Conservation (phyloP, 1,140 invertebrate genomes). For the Aphelenchoides avenae region DNA sequence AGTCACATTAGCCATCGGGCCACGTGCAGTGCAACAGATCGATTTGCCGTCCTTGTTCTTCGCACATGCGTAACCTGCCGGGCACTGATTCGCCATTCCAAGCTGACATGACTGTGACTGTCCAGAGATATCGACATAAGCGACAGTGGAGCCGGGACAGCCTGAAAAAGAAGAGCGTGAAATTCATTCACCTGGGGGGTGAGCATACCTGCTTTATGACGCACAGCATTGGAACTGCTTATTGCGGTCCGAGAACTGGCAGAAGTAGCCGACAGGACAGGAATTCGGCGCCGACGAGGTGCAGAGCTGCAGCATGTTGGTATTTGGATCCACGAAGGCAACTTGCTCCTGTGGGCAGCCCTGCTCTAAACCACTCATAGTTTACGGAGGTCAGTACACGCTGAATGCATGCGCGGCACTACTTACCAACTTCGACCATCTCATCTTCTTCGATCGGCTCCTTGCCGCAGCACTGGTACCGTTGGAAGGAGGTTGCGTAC, state of each 20-base stretch:
- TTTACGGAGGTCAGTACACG: not conserved
- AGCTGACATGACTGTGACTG: slow-evolving; percentile 35
- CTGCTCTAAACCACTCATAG: slow-evolving; percentile 12
- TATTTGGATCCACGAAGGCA: slow-evolving; percentile 31
- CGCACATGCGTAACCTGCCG: slow-evolving; percentile 35
- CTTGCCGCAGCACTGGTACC: slow-evolving; percentile 56
- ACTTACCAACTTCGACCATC: slow-evolving; percentile 22
- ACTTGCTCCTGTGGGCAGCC: slow-evolving; percentile 49
- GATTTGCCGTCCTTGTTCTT: too few species aligned
- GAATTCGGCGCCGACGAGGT: slow-evolving; percentile 45
- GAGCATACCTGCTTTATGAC: slow-evolving; percentile 44
- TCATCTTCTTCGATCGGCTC: slow-evolving; percentile 50
- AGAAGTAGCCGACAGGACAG: slow-evolving; percentile 53
- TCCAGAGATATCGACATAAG: slow-evolving; percentile 42
- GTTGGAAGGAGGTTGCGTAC: slow-evolving; percentile 46
- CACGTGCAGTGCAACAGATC: too few species aligned
- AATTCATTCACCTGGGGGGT: not conserved
- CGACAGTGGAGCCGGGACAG: slow-evolving; percentile 45
- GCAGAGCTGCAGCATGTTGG: slow-evolving; percentile 38
- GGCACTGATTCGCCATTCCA: slow-evolving; percentile 24
- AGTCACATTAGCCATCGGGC: too few species aligned
- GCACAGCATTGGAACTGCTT: slow-evolving; percentile 56
- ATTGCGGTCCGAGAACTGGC: slow-evolving; percentile 56
- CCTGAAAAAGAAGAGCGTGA: slow-evolving; percentile 19
- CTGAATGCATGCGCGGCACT: slow-evolving; percentile 1